A percentile compares a stretch with the other conserved stretches of the same genome.
These are phyloP conservation scores for Pelecanus crispus DNA, from an alignment of 2,113 vertebrate species.

Conservation along the genomic window DNA sequence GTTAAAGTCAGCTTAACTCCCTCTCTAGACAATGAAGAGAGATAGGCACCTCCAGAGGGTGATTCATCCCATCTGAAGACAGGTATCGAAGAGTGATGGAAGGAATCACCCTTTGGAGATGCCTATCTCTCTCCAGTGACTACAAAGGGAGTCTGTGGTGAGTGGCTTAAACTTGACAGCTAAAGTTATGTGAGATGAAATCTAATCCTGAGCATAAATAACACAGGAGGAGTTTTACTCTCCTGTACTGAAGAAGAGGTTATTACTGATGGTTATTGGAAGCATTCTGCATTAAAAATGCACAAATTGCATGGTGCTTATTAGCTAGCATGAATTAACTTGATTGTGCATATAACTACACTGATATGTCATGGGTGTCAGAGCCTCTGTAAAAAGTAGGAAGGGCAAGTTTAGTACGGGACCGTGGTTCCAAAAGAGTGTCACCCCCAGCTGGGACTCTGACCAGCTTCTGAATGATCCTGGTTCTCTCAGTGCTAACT, in stretches of 20 bases:
- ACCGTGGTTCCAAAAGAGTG: background rate
- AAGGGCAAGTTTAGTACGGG: background rate
- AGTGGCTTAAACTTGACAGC: slow-evolving; percentile 1
- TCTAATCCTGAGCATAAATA: background rate
- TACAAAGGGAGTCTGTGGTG: background rate
- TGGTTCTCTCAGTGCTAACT: background rate
- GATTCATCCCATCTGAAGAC: background rate
- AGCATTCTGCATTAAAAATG: background rate
- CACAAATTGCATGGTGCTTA: background rate
- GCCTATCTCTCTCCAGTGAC: background rate
- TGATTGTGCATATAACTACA: background rate
- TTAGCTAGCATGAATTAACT: background rate
- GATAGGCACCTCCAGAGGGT: background rate
- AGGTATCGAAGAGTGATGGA: background rate
- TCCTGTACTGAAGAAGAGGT: background rate
- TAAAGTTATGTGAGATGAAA: background rate
- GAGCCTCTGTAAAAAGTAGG: background rate
- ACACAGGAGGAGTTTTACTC: background rate
- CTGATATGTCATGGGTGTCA: background rate
- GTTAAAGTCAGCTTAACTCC: background rate
- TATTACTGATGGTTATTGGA: background rate
- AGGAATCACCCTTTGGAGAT: background rate
- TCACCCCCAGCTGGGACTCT: background rate
- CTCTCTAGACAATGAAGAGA: background rate
- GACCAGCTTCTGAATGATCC: background rate